These are phyloP conservation scores for Therioaphis trifolii DNA, from an alignment of 2,888 invertebrate species.

Conservation along the genomic window DNA sequence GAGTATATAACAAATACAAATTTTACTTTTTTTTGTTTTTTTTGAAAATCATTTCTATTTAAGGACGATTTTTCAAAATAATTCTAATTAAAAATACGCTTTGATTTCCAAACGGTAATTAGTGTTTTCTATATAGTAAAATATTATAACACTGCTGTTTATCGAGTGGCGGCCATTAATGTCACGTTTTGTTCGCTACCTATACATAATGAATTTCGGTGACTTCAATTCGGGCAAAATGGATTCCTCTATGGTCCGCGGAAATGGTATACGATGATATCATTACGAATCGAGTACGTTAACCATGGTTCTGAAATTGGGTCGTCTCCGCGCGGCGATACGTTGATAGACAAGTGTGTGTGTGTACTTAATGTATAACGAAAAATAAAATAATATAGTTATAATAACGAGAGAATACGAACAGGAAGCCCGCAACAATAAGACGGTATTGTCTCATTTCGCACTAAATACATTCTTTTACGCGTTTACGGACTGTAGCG, in stretches of 20 bases:
- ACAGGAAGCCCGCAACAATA: not conserved
- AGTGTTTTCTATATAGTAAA: too few relatives aligned
- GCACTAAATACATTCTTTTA: not conserved
- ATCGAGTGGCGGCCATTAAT: too few relatives aligned
- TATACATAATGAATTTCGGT: too few relatives aligned
- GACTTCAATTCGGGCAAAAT: not conserved
- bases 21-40: too few relatives aligned
- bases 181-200: too few relatives aligned
- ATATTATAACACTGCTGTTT: too few relatives aligned
- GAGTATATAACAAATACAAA: too few relatives aligned
- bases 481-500: conserved; percentile 11
- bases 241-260: not conserved
- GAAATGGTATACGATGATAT: conserved; percentile 1
- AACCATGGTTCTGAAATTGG: not conserved
- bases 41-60: too few relatives aligned
- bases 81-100: too few relatives aligned
- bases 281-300: not conserved
- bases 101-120: too few relatives aligned
- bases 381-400: not conserved
- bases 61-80: too few relatives aligned
- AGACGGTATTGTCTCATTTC: not conserved
- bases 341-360: conserved; percentile 1
- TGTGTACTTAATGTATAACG: not conserved
- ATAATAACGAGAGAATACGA: not conserved
- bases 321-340: not conserved